Evolutionary conservation across 2,888 invertebrate species (phyloP).

Genomic region (Papilio gigon): DNA sequence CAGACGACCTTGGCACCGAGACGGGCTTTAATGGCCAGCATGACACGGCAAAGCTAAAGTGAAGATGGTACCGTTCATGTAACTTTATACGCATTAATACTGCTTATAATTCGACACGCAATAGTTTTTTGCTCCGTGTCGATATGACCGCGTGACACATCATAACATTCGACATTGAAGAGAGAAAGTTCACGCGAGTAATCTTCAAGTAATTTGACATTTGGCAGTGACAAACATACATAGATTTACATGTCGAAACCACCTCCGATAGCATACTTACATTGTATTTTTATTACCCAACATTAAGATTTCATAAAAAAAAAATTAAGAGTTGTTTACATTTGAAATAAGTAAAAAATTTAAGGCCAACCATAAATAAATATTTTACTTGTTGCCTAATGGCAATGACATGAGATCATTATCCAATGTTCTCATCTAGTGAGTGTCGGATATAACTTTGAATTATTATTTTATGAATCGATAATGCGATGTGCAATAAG

Average conservation of each 20-base stretch:
- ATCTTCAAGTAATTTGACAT: constrained; percentile 28
- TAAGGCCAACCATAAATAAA: constrained; percentile 20
- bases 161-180: constrained; percentile 29
- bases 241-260: constrained; percentile 23
- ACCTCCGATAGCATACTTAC: constrained; percentile 7
- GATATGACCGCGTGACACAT: constrained; percentile 13
- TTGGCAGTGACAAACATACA: constrained; percentile 24
- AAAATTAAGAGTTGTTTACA: constrained; percentile 10
- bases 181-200: constrained; percentile 30
- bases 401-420: constrained; percentile 23
- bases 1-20: constrained; percentile 29
- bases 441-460: constrained; percentile 14
- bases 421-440: constrained; percentile 16
- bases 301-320: constrained; percentile 18
- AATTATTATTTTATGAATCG: constrained; percentile 1
- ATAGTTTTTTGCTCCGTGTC: constrained; percentile 21
- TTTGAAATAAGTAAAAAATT: constrained; percentile 23
- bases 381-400: constrained; percentile 16
- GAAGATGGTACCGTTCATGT: constrained; percentile 22
- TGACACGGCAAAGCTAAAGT: constrained; percentile 13
- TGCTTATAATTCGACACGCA: constrained; percentile 27
- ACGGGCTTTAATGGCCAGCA: constrained; percentile 6
- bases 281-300: constrained; percentile 17
- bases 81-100: constrained; percentile 7
- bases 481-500: constrained; percentile 4